Evolutionary conservation across 2,888 invertebrate species (phyloP), one percentile per base, ranked within the genome.

Genomic region (Zonitis immaculata): DNA sequence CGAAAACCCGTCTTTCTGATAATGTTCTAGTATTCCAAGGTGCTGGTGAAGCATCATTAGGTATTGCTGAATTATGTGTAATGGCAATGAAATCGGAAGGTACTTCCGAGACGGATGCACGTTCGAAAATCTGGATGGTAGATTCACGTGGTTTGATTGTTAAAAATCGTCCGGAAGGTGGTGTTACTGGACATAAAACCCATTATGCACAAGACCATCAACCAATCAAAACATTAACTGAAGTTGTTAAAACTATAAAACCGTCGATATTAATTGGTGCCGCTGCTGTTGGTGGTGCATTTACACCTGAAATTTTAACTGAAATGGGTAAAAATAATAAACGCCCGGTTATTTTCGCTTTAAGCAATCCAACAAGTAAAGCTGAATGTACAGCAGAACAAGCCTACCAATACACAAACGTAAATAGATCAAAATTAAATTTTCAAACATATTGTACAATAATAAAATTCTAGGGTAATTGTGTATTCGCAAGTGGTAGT

Each of bases 321-420:
- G 82, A 84, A 70, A 96, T 99, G 97, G 94, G 83, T 11, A 79
- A 80, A 47, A 81, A 85, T 71, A 94, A 95, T 77, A 83, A 87
- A 18, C 80, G 82, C 49, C 99, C 99, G 2, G 87, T 99, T 57
- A 92, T 99, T 66, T 99, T 99, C 77, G 98, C 99, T 9, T 83
- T 99, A 44, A 97, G 97, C 73, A 99, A 99, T 80, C 99, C 99
- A 49, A 99, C 99, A 49, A 86, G 86, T 76, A 96, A 96, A 79
- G 95, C 99, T 0, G 99, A 99, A 78, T 99, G 99, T 73, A 98
- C 99, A n/a, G 99, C 99, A n/a, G 93, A 95, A 75, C 84, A 94
- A 67, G 98, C 97, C 3, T 99, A 97, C 77, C 82, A 76, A 35
- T 77, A 87, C 69, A 95, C 97, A 0, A 84, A 92, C 58, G 94